Conservation (phyloP, 2,797 vertebrate species). For the Phalloptychus januarius region DNA sequence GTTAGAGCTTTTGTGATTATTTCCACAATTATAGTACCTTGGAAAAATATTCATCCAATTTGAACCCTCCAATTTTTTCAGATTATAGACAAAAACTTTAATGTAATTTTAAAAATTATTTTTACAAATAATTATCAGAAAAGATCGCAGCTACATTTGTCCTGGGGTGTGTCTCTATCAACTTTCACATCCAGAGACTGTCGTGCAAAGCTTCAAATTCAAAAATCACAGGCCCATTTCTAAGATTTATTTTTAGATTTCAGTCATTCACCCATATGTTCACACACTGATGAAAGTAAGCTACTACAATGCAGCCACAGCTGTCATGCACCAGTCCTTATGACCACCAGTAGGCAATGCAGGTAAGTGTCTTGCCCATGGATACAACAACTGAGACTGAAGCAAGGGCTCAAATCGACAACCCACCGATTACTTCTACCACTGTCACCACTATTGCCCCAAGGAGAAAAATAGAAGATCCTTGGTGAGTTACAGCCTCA, state of each 20-base stretch:
- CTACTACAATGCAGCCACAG: no score
- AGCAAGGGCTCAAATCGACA: no score
- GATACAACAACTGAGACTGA: no score
- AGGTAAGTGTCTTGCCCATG: no score
- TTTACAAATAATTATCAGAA: background rate
- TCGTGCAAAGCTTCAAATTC: background rate
- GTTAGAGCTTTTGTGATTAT: slow-evolving; percentile 2
- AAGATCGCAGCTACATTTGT: background rate
- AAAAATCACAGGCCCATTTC: background rate
- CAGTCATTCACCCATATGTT: no score
- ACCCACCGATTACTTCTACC: no score
- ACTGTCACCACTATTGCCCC: no score
- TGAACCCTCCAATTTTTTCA: background rate
- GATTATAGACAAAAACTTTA: background rate
- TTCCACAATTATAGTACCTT: background rate
- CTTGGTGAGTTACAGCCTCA: background rate
- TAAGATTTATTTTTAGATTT: background rate
- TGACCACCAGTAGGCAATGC: no score
- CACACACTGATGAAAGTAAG: no score
- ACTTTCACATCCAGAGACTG: background rate
- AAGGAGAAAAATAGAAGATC: background rate
- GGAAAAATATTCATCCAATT: background rate
- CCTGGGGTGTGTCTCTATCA: background rate
- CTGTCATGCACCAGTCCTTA: no score
- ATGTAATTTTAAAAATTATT: background rate